Conservation (phyloP, 2,797 vertebrate genomes). For the Pseudomugil gertrudae region DNA sequence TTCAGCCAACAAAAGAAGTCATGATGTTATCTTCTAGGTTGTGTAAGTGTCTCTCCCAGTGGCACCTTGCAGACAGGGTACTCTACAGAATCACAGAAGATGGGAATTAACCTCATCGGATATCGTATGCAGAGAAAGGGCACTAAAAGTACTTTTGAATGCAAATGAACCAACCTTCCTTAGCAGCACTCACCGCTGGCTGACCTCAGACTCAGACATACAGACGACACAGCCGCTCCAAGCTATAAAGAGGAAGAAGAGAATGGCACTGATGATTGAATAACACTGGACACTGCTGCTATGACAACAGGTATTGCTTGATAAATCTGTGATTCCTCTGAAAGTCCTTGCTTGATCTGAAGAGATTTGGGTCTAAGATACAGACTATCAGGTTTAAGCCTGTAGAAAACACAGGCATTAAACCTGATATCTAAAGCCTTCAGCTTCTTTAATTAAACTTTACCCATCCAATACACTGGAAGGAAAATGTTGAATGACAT, state of each 20-base stretch:
- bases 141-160: constrained; percentile 55
- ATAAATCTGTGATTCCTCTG: constrained; percentile 39
- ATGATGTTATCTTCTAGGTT: constrained; percentile 53
- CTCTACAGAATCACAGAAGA: constrained; percentile 39
- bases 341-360: constrained; percentile 4
- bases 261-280: constrained; percentile 61
- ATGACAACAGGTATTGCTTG: constrained; percentile 43
- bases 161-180: constrained; percentile 47
- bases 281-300: constrained; percentile 57
- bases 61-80: constrained; percentile 43
- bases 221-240: constrained; percentile 36
- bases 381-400: not conserved
- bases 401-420: not conserved
- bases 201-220: constrained; percentile 52
- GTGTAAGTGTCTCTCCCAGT: constrained; percentile 47
- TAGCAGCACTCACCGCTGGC: constrained; percentile 46
- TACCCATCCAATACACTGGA: too few relatives aligned
- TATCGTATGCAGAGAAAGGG: constrained; percentile 27
- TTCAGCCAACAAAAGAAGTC: constrained; percentile 63
- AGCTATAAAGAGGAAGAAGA: constrained; percentile 25
- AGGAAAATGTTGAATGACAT: not conserved
- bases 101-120: constrained; percentile 28
- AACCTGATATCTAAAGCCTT: not conserved
- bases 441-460: not conserved
- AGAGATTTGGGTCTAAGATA: not conserved